Evolutionary conservation across 2,888 invertebrate genomes (phyloP).

Genomic region (Drosophila cyrtoloma): DNA sequence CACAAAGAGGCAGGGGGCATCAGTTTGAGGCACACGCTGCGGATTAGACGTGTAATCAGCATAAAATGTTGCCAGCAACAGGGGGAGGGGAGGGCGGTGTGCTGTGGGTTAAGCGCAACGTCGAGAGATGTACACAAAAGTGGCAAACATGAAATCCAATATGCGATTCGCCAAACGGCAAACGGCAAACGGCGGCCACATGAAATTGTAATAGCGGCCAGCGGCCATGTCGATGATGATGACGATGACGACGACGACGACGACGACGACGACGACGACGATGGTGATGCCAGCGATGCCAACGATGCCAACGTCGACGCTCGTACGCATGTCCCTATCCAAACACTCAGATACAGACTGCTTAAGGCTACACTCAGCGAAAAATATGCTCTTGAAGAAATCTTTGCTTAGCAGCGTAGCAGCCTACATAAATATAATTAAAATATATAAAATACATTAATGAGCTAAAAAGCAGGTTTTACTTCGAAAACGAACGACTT

Average conservation of each 20-base stretch:
- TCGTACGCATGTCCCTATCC: constrained; percentile 76
- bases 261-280: constrained; percentile 31
- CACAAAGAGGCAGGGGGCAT: constrained; percentile 16
- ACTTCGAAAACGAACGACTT: too few species aligned
- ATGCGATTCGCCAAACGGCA: constrained; percentile 45
- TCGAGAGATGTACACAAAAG: constrained; percentile 49
- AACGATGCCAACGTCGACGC: constrained; percentile 56
- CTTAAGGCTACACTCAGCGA: constrained; percentile 19
- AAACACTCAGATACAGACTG: constrained; percentile 36
- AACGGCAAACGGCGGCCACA: constrained; percentile 45
- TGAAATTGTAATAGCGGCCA: constrained; percentile 61
- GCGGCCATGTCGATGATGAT: constrained; percentile 49
- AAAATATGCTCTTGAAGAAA: neutral
- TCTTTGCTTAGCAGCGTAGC: neutral
- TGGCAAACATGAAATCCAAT: constrained; percentile 80
- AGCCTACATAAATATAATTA: neutral
- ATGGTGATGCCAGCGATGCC: constrained; percentile 37
- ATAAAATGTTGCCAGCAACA: constrained; percentile 69
- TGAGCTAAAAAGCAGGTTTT: neutral
- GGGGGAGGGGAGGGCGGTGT: neutral
- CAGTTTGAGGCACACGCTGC: constrained; percentile 70
- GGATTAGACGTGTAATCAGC: constrained; percentile 81
- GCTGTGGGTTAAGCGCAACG: neutral
- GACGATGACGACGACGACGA: constrained; percentile 33
- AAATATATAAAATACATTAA: neutral